Evolutionary conservation across 2,888 invertebrate genomes (phyloP).

Genomic region (Drosophila colorata): DNA sequence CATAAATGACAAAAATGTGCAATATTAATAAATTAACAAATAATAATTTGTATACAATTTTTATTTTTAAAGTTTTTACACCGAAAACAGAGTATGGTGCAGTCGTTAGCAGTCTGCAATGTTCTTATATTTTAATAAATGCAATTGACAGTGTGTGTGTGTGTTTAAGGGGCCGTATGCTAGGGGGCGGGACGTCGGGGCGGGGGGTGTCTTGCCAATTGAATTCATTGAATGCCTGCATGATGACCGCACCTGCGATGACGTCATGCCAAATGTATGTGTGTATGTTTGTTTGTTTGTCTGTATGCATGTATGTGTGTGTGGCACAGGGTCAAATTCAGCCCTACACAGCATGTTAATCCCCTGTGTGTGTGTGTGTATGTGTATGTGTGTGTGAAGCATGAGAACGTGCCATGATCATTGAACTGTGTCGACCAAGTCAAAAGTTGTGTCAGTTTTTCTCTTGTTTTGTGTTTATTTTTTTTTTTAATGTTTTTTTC

Average conservation of each 20-base stretch:
- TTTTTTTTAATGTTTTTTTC: constrained; percentile 7
- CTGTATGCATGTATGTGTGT: constrained; percentile 6
- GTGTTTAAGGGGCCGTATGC: no score
- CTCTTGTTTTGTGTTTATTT: constrained; percentile 3
- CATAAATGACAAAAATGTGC: no score
- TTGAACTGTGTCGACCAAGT: constrained; percentile 54
- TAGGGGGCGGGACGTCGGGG: no score
- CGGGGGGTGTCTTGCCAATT: constrained; percentile 20
- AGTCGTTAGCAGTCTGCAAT: background rate
- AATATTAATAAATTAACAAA: background rate
- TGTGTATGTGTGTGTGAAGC: constrained; percentile 15
- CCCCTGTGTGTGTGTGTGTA: constrained; percentile 1
- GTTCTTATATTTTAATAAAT: constrained; percentile 9
- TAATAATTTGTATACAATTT: background rate
- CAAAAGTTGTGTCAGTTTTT: constrained; percentile 37
- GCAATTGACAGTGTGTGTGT: constrained; percentile 10
- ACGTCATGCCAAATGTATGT: constrained; percentile 46
- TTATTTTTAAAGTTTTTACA: background rate
- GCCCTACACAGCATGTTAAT: constrained; percentile 36
- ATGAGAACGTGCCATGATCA: constrained; percentile 63
- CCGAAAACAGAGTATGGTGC: background rate
- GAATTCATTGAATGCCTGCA: constrained; percentile 48
- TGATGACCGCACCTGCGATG: constrained; percentile 62
- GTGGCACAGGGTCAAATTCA: constrained; percentile 45
- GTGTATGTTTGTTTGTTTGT: constrained; percentile 1